These are phyloP conservation scores for Argentina silus DNA, from an alignment of 2,797 vertebrate genomes.

Conservation along the genomic window DNA sequence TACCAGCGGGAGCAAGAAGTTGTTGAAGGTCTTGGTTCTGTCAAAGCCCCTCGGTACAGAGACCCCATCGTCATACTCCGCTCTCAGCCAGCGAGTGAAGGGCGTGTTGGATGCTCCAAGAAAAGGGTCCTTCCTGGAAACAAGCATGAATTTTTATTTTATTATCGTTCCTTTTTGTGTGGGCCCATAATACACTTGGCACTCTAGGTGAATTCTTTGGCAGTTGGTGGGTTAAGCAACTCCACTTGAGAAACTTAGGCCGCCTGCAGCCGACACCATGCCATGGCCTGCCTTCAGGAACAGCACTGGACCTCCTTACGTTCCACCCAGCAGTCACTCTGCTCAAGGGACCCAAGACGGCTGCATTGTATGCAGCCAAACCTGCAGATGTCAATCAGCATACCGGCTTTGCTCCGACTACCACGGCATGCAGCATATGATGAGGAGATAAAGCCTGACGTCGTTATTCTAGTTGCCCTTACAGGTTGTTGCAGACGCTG, in stretches of 20 bases:
- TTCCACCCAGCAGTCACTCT: background rate
- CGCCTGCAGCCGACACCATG: slow-evolving; percentile 22
- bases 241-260: slow-evolving; percentile 41
- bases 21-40: slow-evolving; percentile 66
- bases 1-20: slow-evolving; percentile 83
- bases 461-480: slow-evolving; percentile 23
- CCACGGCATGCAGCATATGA: no score
- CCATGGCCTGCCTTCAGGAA: background rate
- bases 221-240: no score
- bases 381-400: no score
- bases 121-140: slow-evolving; percentile 72
- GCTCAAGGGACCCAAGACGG: background rate
- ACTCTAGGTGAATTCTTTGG: no score
- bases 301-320: slow-evolving; percentile 22
- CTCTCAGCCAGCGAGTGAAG: slow-evolving; percentile 81
- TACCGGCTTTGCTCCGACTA: no score
- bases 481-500: slow-evolving; percentile 91
- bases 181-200: no score
- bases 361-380: background rate
- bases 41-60: slow-evolving; percentile 80
- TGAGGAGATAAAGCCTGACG: no score
- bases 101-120: slow-evolving; percentile 82
- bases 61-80: slow-evolving; percentile 82
- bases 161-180: no score
- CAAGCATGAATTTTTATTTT: slow-evolving; percentile 37